A percentile compares a stretch with the other conserved stretches of the same genome.
These are phyloP conservation scores for Mastigias papua DNA, from an alignment of 30 jellyfish, hydroid and myxozoan species.

Conservation along the genomic window DNA sequence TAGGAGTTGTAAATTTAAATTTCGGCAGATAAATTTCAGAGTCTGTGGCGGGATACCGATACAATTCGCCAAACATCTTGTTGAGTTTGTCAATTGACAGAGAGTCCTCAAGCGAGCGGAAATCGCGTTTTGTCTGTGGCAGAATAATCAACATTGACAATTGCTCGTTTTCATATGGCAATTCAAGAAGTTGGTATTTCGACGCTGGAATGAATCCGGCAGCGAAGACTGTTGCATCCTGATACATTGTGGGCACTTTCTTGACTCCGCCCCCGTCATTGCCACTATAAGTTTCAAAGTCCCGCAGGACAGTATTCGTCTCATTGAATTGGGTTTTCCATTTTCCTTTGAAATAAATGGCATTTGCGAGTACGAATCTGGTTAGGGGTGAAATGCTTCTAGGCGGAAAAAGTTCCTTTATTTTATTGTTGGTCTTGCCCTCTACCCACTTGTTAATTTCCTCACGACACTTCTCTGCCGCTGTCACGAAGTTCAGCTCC, in stretches of 20 bases:
- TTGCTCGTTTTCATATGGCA: constrained; percentile 69
- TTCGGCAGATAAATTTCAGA: constrained; percentile 70
- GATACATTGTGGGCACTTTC: constrained; percentile 65
- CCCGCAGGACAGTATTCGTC: not conserved
- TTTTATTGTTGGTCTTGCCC: constrained; percentile 57
- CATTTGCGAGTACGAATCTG: constrained; percentile 73
- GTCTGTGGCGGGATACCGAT: constrained; percentile 35
- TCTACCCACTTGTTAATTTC: constrained; percentile 79
- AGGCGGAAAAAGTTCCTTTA: constrained; percentile 52
- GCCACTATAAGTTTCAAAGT: constrained; percentile 24
- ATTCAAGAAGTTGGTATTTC: constrained; percentile 56
- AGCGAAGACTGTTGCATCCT: constrained; percentile 32
- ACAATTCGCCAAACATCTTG: constrained; percentile 24
- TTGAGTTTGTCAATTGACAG: constrained; percentile 4
- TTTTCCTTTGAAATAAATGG: constrained; percentile 70
- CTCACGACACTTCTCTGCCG: constrained; percentile 42
- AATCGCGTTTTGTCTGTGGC: constrained; percentile 13
- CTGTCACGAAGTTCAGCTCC: constrained; percentile 44
- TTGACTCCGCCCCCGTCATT: constrained; percentile 1
- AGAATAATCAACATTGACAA: constrained; percentile 64
- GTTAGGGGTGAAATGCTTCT: constrained; percentile 66
- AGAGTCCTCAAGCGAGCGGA: constrained; percentile 30
- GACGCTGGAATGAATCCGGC: constrained; percentile 43
- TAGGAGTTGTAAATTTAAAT: constrained; percentile 41
- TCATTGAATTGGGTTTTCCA: constrained; percentile 68